Conservation (phyloP, 2,113 vertebrate species). For the Rhinoderma darwinii region DNA sequence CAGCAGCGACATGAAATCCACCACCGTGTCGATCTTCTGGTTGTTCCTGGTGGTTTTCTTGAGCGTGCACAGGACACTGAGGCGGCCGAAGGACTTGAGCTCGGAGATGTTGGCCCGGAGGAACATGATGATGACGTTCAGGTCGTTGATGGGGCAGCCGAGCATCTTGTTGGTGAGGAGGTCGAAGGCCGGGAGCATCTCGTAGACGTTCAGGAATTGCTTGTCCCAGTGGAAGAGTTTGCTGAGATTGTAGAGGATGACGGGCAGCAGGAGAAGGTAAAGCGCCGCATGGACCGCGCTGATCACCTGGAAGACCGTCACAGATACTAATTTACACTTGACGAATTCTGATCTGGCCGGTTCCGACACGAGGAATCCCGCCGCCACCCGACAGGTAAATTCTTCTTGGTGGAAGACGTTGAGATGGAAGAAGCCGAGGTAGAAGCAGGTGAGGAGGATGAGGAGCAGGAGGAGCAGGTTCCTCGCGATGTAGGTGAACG, state of each 20-base stretch:
- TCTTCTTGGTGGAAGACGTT: conserved; percentile 89
- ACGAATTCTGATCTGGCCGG: conserved; percentile 75
- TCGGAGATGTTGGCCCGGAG: conserved; percentile 86
- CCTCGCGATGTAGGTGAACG: conserved; percentile 84
- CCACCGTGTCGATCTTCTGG: conserved; percentile 79
- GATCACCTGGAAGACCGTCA: conserved; percentile 89
- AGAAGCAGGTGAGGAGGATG: conserved; percentile 85
- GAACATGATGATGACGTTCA: conserved; percentile 92
- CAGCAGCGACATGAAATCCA: conserved; percentile 95
- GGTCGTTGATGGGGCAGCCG: conserved; percentile 90
- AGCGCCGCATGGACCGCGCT: conserved; percentile 81
- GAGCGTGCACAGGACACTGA: conserved; percentile 83
- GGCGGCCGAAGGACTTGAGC: conserved; percentile 86
- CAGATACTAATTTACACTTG: conserved; percentile 88
- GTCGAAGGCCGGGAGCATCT: conserved; percentile 91
- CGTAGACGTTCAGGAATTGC: conserved; percentile 86
- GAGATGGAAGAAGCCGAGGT: conserved; percentile 90
- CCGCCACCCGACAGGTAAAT: conserved; percentile 90
- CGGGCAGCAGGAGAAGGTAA: conserved; percentile 82
- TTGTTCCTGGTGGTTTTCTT: conserved; percentile 74
- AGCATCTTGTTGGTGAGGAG: conserved; percentile 85
- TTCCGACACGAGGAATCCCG: conserved; percentile 79
- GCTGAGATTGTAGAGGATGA: conserved; percentile 86
- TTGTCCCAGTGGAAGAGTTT: conserved; percentile 94
- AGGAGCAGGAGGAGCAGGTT: conserved; percentile 88